These are phyloP conservation scores for Rhabdornis inornatus DNA, from an alignment of 2,113 vertebrate genomes.

Conservation along the genomic window DNA sequence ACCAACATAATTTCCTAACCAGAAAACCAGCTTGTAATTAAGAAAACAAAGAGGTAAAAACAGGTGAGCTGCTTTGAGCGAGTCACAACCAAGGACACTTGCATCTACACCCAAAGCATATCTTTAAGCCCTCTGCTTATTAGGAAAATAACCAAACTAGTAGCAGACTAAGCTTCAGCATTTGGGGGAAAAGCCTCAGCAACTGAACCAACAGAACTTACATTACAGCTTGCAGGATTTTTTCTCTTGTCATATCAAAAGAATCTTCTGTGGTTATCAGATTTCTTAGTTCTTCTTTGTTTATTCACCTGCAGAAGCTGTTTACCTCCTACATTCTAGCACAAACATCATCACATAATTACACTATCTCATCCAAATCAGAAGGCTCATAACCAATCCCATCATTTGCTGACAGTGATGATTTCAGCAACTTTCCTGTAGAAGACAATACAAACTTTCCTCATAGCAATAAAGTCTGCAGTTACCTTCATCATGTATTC, in stretches of 20 bases:
- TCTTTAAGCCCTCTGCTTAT: background rate
- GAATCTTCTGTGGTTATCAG: background rate
- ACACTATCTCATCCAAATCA: slow-evolving; percentile 26
- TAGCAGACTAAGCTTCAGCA: background rate
- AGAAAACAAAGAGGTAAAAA: slow-evolving; percentile 21
- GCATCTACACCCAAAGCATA: background rate
- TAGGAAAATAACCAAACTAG: background rate
- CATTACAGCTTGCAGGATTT: background rate
- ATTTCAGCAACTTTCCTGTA: slow-evolving; percentile 32
- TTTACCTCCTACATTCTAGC: slow-evolving; percentile 35
- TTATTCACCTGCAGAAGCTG: slow-evolving; percentile 50
- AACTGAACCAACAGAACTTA: background rate
- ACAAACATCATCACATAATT: slow-evolving; percentile 32
- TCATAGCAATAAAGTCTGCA: slow-evolving; percentile 20
- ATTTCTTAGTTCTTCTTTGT: background rate
- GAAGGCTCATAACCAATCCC: slow-evolving; percentile 9
- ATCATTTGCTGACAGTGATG: slow-evolving; percentile 11
- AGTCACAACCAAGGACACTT: background rate
- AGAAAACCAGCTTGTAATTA: background rate
- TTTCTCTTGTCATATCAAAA: background rate
- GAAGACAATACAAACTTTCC: slow-evolving; percentile 38
- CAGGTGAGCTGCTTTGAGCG: background rate
- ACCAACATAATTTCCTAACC: background rate
- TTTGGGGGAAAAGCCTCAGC: background rate
- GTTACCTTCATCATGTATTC: slow-evolving; percentile 50